Evolutionary conservation across 92 coral and sea anemone species (phyloP), one percentile per base, ranked within the genome.

Genomic region (Paragorgia papillata): DNA sequence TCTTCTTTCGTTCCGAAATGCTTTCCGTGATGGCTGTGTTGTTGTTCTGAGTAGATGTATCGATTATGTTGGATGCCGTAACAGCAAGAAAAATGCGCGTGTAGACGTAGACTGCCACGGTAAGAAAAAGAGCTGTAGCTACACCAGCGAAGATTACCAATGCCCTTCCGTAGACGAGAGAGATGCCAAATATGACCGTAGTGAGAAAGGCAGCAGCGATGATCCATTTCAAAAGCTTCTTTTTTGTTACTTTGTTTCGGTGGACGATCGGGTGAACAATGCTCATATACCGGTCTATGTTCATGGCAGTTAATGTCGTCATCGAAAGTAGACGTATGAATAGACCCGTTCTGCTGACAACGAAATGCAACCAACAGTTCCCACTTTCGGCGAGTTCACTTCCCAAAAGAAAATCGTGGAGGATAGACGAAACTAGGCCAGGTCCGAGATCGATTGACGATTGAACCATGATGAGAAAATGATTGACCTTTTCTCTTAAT

Each of bases 181-280:
- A 62, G 2, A 19, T 0, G 2, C 7, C 44, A 6, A 21, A 30
- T 6, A 62, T 24, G 18, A 35, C 3, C 17, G 32, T 15, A 34
- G 18, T 30, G 8, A 62, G 24, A 15, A 24, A 0, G 9, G 0
- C 30, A 62, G 32, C 1, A 21, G 2, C 30, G 26, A 29, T 9
- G 20, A 32, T 18, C 29, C 15, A 62, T 3, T 30, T 15, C 12
- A 62, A 62, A 30, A 62, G 68, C 32, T n/a, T 62, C 27, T 31
- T 28, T 32, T 62, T 62, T 30, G 68, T 62, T 3, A 62, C 44
- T 34, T 62, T 62, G 43, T 30, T 62, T 1, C 68, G 68, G 26
- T 62, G 68, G 20, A 31, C 39, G 1, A 62, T 24, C 6, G 68
- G 46, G 13, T 62, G 68, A 0, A 62, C 44, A 29, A 62, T 62